Conservation (phyloP, 92 coral and sea anemone genomes). For the Virgularia gustaviana region DNA sequence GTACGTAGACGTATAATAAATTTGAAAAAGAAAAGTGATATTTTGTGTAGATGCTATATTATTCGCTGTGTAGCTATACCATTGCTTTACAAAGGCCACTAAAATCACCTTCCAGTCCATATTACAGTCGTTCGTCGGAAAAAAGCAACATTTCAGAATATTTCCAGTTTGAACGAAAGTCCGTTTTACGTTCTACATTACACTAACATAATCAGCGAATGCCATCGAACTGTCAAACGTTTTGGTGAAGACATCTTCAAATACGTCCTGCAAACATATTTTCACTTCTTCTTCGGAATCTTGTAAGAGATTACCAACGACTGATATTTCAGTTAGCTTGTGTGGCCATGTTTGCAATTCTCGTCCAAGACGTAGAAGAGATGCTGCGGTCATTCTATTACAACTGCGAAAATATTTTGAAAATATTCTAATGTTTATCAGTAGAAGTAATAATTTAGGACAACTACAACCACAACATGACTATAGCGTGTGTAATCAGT, state of each 20-base stretch:
- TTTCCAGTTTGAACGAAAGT: too few relatives aligned
- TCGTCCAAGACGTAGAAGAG: slow-evolving; percentile 51
- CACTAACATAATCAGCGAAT: slow-evolving; percentile 70
- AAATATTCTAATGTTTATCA: background rate
- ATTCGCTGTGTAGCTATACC: too few relatives aligned
- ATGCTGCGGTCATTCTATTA: slow-evolving; percentile 32
- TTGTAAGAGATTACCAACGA: slow-evolving; percentile 57
- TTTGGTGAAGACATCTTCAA: slow-evolving; percentile 28
- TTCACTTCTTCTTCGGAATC: slow-evolving; percentile 32
- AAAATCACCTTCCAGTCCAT: background rate
- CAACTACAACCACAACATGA: too few relatives aligned
- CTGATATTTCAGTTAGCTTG: slow-evolving; percentile 62
- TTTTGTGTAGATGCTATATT: too few relatives aligned
- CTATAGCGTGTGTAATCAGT: too few relatives aligned
- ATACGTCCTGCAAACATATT: slow-evolving; percentile 20
- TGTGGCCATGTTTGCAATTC: slow-evolving; percentile 58
- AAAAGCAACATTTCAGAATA: background rate
- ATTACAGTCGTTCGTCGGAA: background rate
- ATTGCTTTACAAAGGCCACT: too few relatives aligned
- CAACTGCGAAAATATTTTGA: slow-evolving; percentile 12
- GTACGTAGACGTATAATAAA: too few relatives aligned
- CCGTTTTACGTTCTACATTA: slow-evolving; percentile 53
- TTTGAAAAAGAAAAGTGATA: too few relatives aligned
- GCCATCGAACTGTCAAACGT: slow-evolving; percentile 39
- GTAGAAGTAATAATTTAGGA: background rate